phyloP scores from a whole-genome alignment of 2,797 vertebrate species.

The Enteromius fasciolatus region DNA sequence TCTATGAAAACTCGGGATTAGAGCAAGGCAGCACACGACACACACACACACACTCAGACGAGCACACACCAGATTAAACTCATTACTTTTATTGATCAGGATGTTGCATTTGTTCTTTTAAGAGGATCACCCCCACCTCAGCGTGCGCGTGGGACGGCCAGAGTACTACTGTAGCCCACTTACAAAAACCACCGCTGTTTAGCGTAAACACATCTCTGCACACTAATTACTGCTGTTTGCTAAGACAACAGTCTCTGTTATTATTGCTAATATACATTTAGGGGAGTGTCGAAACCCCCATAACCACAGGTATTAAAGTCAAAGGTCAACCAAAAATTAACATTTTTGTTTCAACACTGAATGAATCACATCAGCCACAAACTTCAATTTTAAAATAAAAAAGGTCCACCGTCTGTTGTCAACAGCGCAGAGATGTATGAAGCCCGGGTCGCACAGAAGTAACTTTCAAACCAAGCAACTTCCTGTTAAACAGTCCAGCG shows the following conservation, averaged over 20 bases:
- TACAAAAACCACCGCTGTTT: neutral
- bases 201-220: neutral
- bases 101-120: constrained; percentile 6
- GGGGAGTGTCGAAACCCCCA: neutral
- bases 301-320: neutral
- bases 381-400: no score
- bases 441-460: no score
- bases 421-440: no score
- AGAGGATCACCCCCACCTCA: neutral
- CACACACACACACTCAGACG: neutral
- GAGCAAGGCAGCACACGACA: neutral
- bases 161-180: neutral
- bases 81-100: constrained; percentile 24
- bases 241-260: neutral
- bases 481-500: neutral
- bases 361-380: neutral
- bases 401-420: no score
- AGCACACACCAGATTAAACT: constrained; percentile 13
- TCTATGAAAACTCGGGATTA: neutral
- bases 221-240: neutral
- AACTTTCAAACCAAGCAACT: neutral
- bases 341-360: neutral
- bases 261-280: neutral
- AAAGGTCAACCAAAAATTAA: neutral
- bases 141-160: neutral